Evolutionary conservation across 2,797 vertebrate species (phyloP).

Genomic region (Bufotes viridis): DNA sequence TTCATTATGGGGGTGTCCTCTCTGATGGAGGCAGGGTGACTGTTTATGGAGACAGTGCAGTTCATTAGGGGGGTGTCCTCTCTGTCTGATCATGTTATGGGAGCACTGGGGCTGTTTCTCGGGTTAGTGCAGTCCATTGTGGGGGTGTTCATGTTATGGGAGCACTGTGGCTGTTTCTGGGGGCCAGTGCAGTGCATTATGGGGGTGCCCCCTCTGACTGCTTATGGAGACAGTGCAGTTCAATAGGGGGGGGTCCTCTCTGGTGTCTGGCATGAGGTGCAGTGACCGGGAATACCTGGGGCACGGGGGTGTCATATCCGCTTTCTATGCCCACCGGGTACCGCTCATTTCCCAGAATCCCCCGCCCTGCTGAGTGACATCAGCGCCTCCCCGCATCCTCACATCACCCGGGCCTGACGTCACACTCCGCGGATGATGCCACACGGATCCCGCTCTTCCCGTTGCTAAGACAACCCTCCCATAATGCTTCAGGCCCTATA

Average conservation of each 20-base stretch:
- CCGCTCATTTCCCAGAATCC: not conserved
- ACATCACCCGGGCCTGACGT: not conserved
- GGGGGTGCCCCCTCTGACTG: not conserved
- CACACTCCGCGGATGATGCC: not conserved
- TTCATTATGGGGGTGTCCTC: not conserved
- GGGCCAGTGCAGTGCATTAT: not conserved
- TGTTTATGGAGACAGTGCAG: too few species aligned
- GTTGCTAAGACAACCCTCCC: conserved; percentile 30
- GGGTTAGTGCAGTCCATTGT: not conserved
- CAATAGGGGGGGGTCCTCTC: too few species aligned
- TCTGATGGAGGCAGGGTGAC: not conserved
- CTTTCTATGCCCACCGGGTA: too few species aligned
- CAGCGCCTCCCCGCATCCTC: not conserved
- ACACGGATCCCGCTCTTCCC: not conserved
- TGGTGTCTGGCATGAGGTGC: too few species aligned
- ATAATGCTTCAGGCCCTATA: not conserved
- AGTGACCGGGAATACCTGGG: too few species aligned
- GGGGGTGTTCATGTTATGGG: too few species aligned
- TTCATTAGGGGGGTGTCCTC: too few species aligned
- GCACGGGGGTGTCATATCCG: not conserved
- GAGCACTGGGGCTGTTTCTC: too few species aligned
- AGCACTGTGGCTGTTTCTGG: too few species aligned
- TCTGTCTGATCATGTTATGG: too few species aligned
- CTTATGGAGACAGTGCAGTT: not conserved
- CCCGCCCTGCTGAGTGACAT: not conserved